Percentiles rank a stretch among this genome's conserved stretches.
These are phyloP conservation scores for Orthosia incerta DNA, from an alignment of 2,888 invertebrate species.

Conservation along the genomic window DNA sequence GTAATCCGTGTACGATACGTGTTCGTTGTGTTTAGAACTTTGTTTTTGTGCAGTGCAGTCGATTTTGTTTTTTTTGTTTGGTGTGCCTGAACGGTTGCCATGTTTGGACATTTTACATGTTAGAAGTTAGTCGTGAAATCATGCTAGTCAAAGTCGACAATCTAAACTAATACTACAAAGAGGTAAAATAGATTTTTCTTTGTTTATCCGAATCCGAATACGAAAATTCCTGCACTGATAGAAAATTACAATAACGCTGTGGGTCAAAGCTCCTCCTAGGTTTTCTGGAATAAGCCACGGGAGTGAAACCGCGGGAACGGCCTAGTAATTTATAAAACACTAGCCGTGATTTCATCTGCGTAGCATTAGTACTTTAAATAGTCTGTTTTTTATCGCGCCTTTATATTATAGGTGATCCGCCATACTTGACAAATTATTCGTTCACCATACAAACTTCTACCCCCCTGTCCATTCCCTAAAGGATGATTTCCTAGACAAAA, in stretches of 20 bases:
- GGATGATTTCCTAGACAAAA: no score
- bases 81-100: not conserved
- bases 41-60: constrained; percentile 14
- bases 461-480: no score
- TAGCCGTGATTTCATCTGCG: no score
- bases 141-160: not conserved
- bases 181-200: not conserved
- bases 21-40: constrained; percentile 41
- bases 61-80: constrained; percentile 17
- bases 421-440: no score
- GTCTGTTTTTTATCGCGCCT: no score
- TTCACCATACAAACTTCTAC: no score
- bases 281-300: not conserved
- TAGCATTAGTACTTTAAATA: no score
- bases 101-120: not conserved
- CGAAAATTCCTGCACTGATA: no score
- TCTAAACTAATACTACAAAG: not conserved
- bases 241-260: no score
- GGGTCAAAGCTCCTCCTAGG: no score
- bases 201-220: not conserved
- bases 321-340: no score
- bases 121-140: not conserved
- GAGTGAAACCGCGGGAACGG: not conserved
- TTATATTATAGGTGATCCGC: no score
- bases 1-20: constrained; percentile 54